Evolutionary conservation across 2,888 invertebrate genomes (phyloP).

Genomic region (Chrysopilus asiliformis): DNA sequence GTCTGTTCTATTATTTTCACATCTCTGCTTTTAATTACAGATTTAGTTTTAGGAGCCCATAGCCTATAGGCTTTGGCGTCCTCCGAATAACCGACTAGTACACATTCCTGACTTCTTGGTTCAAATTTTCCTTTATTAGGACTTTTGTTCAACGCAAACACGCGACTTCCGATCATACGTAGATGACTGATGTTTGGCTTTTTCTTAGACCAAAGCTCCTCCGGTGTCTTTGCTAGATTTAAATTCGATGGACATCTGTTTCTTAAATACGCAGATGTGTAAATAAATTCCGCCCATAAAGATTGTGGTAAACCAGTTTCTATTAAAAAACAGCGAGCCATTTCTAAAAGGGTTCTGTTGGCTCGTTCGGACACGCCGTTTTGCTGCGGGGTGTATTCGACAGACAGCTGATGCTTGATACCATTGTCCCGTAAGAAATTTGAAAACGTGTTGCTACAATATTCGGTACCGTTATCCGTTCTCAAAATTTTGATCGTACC

Average conservation of each 20-base stretch:
- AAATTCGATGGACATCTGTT: slow-evolving; percentile 21
- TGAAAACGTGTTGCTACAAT: slow-evolving; percentile 16
- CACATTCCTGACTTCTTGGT: slow-evolving; percentile 1
- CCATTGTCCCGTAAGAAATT: slow-evolving; percentile 18
- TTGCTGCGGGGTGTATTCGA: slow-evolving; percentile 25
- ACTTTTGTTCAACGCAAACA: slow-evolving; percentile 1
- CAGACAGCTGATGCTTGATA: slow-evolving; percentile 18
- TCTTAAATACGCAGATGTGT: slow-evolving; percentile 23
- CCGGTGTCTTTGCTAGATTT: slow-evolving; percentile 18
- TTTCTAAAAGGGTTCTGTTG: slow-evolving; percentile 25
- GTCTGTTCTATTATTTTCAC: too few relatives aligned
- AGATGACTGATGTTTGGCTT: slow-evolving; percentile 10
- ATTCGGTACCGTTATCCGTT: too few relatives aligned
- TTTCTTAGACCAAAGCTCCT: slow-evolving; percentile 19
- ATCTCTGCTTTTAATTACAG: slow-evolving; percentile 11
- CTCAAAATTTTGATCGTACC: too few relatives aligned
- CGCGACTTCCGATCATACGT: slow-evolving; percentile 5
- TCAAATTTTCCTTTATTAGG: slow-evolving; percentile 3
- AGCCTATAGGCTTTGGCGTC: slow-evolving; percentile 11
- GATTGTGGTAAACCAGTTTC: slow-evolving; percentile 15
- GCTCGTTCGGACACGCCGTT: slow-evolving; percentile 27
- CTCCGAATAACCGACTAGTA: slow-evolving; percentile 6
- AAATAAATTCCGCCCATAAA: slow-evolving; percentile 30
- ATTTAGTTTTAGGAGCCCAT: slow-evolving; percentile 9
- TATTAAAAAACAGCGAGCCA: slow-evolving; percentile 19